These are phyloP conservation scores for Nomada lathburiana DNA, from an alignment of 2,888 invertebrate genomes.

Conservation along the genomic window DNA sequence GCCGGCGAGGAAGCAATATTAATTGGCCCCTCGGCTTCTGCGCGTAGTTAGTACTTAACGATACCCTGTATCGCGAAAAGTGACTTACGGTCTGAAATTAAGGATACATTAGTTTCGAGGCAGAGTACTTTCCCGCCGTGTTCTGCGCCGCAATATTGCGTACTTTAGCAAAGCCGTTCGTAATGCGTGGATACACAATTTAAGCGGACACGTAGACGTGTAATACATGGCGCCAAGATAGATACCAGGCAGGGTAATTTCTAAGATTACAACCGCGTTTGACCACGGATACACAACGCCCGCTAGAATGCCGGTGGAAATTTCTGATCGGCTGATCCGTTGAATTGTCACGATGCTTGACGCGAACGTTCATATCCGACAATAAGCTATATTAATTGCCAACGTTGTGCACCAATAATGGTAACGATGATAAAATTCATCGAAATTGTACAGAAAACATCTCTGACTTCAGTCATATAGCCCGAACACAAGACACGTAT, in stretches of 20 bases:
- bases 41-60: not conserved
- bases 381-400: slow-evolving; percentile 58
- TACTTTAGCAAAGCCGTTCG: too few species aligned
- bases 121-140: not conserved
- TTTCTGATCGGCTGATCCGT: slow-evolving; percentile 64
- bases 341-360: slow-evolving; percentile 65
- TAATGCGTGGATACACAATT: not conserved
- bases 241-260: slow-evolving; percentile 65
- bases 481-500: too few species aligned
- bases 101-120: not conserved
- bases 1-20: slow-evolving; percentile 10
- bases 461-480: too few species aligned
- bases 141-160: too few species aligned
- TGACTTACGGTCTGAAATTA: not conserved
- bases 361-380: slow-evolving; percentile 41
- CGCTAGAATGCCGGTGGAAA: slow-evolving; percentile 56
- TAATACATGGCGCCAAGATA: slow-evolving; percentile 51
- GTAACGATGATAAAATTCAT: not conserved
- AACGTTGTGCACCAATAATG: not conserved
- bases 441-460: not conserved
- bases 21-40: slow-evolving; percentile 13
- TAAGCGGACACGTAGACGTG: slow-evolving; percentile 39
- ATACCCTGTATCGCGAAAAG: not conserved
- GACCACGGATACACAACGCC: slow-evolving; percentile 67
- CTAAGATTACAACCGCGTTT: slow-evolving; percentile 69